Base-by-base conservation (phyloP, 2,113 vertebrate genomes). In the Prietella phreatophila region DNA sequence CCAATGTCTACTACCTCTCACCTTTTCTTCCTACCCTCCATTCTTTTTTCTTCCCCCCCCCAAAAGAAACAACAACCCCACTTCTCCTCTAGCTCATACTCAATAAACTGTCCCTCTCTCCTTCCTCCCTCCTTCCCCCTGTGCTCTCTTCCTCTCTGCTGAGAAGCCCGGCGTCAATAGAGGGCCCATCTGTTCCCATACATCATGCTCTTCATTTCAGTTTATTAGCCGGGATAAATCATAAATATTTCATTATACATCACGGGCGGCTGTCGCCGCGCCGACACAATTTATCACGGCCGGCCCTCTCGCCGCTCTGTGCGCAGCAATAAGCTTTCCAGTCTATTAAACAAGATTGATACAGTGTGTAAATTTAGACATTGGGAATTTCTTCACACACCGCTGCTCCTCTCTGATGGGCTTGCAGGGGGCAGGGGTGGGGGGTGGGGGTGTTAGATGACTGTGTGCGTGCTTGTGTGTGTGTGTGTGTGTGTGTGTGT, bases 151-250 rank as follows among this genome's bases (percentile, higher is more conserved):
- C 63, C 92, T 92, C 92, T 94, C 93, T 30, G 17, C 60, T 85
- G 88, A 56, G 0, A 89, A 80, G 91, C 91, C 83, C 89, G 19
- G 94, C 94, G 92, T 95, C 94, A 95, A 95, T 95, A 94, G 93
- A 93, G 96, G 94, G 93, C 95, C 96, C 95, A 96, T 96, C 97
- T 97, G 96, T 95, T 97, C 95, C 83, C 96, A 97, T 96, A 95
- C 94, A 96, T 97, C 96, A 96, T 93, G 90, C 95, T 95, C 97
- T 97, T 97, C 96, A 96, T 95, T 96, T 95, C 95, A 94, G 96
- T 98, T 97, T 97, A 97, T 97, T 96, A 97, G 96, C 96, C 94
- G 96, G 96, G 96, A 97, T 97, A 97, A 97, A 97, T 97, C 97
- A 97, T 96, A 96, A 97, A 96, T 96, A 97, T 97, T 97, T 97